Percentiles rank a stretch among this genome's conserved stretches.
Conservation (phyloP, 53 echinoderm and acorn worm genomes). For the Stichopus horrens region DNA sequence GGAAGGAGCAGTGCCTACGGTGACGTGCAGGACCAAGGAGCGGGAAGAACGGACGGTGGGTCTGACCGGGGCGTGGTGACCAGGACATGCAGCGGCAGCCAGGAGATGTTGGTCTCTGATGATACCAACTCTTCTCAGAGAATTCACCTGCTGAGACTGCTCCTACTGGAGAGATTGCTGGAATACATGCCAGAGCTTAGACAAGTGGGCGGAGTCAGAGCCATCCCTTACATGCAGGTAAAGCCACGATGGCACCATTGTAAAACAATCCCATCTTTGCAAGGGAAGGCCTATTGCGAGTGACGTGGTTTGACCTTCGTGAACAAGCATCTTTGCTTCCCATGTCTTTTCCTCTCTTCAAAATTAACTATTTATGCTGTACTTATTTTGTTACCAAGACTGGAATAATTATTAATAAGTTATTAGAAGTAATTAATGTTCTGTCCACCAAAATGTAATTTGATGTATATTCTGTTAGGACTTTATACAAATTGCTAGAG, state of each 20-base stretch:
- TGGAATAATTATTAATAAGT: too few relatives aligned
- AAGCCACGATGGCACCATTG: not conserved
- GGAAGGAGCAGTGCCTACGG: constrained; percentile 98
- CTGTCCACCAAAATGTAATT: too few relatives aligned
- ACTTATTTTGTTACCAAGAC: too few relatives aligned
- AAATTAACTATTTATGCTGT: too few relatives aligned
- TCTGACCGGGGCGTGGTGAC: constrained; percentile 55
- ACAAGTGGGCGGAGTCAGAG: constrained; percentile 92
- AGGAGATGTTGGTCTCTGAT: constrained; percentile 55
- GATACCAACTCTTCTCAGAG: constrained; percentile 70
- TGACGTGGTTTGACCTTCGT: too few relatives aligned
- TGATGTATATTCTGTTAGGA: too few relatives aligned
- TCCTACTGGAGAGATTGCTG: constrained; percentile 83
- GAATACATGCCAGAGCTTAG: constrained; percentile 91
- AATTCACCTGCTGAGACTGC: constrained; percentile 80
- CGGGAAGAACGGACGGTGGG: constrained; percentile 64
- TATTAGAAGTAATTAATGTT: too few relatives aligned
- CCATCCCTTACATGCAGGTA: constrained; percentile 99
- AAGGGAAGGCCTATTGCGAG: not conserved
- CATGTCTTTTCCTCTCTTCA: too few relatives aligned
- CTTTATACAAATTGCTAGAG: too few relatives aligned
- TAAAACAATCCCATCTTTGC: not conserved
- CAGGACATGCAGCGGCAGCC: constrained; percentile 42
- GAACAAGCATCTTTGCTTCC: too few relatives aligned
- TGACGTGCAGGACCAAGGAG: constrained; percentile 78